These are phyloP conservation scores for Rhinoraja longicauda DNA, from an alignment of 2,797 vertebrate species.

Conservation along the genomic window DNA sequence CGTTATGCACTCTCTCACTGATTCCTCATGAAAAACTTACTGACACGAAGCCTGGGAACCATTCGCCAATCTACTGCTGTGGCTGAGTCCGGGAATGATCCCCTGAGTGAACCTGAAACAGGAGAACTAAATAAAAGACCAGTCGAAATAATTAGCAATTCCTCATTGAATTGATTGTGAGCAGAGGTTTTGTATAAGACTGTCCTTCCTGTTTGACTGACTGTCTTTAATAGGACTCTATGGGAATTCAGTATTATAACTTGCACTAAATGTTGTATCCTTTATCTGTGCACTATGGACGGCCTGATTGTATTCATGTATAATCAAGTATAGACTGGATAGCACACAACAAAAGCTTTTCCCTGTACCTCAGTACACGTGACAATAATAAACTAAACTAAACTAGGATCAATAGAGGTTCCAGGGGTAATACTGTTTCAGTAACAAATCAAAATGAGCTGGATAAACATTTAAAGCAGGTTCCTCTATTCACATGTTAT, in stretches of 20 bases:
- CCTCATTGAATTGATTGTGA: not conserved
- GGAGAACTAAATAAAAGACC: not conserved
- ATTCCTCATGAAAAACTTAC: no score
- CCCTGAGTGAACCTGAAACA: not conserved
- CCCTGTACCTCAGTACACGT: no score
- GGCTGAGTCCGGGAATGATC: not conserved
- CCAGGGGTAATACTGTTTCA: not conserved
- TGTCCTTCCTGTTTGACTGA: not conserved
- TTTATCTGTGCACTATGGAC: no score
- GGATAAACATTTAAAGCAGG: not conserved
- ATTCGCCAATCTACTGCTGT: not conserved
- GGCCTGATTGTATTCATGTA: no score
- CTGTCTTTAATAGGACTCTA: no score
- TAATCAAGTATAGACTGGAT: no score
- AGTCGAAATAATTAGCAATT: conserved; percentile 25
- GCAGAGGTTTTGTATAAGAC: not conserved
- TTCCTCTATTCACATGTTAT: not conserved
- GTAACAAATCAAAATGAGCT: not conserved
- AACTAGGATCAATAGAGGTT: not conserved
- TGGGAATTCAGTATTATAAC: no score
- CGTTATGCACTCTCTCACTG: not conserved
- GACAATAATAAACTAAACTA: no score
- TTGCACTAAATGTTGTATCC: no score
- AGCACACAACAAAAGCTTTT: no score
- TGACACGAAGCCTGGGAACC: not conserved